Evolutionary conservation across 2,113 vertebrate species (phyloP).

Genomic region (Oreochromis spilurus): DNA sequence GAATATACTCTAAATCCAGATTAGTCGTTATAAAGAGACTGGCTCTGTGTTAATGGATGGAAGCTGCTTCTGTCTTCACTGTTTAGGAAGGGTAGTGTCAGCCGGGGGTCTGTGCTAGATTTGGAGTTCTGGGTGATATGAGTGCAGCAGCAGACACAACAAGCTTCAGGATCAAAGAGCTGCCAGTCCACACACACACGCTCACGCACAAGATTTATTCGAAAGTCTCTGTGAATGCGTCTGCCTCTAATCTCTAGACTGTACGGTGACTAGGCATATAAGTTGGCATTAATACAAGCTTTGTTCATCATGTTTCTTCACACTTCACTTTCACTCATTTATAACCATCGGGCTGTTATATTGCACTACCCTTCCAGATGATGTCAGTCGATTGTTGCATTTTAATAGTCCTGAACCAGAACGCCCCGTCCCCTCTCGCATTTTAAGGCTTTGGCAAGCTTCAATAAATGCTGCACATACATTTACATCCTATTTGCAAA

Average conservation of each 20-base stretch:
- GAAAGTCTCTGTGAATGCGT: conserved; percentile 14
- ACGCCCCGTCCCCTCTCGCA: background rate
- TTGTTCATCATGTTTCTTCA: conserved; percentile 9
- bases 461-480: background rate
- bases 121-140: conserved; percentile 2
- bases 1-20: background rate
- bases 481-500: background rate
- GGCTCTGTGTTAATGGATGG: background rate
- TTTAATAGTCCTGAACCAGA: background rate
- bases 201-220: conserved; percentile 23
- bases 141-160: conserved; percentile 27
- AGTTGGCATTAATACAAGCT: conserved; percentile 17
- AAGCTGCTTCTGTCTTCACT: background rate
- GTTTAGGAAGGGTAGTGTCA: background rate
- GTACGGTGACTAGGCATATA: conserved; percentile 35
- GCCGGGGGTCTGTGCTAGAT: background rate
- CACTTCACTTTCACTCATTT: background rate
- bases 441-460: background rate
- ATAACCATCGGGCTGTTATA: background rate
- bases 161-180: conserved; percentile 42
- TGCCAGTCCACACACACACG: background rate
- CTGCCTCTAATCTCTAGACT: conserved; percentile 24
- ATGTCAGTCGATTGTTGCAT: background rate
- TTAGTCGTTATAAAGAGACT: background rate
- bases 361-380: background rate